Evolutionary conservation across 2,797 vertebrate species (phyloP), one percentile per base, ranked within the genome.

Genomic region (Cuculus canorus): DNA sequence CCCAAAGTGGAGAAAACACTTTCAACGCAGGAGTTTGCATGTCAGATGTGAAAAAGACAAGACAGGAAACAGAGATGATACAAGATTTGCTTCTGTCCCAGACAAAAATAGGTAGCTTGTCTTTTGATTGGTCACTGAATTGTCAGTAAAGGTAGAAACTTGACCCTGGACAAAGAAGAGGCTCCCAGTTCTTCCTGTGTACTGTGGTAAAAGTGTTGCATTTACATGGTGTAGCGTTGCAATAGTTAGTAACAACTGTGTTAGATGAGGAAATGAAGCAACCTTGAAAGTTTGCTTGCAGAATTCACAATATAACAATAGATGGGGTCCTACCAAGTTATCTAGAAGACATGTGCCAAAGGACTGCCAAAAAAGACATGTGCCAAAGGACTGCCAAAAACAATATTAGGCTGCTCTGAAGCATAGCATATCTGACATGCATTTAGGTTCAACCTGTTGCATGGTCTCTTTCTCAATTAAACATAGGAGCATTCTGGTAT

Each of bases 401-500:
- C 25, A 90, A 50, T 28, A 43, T 82, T 69, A 41, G 2, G 11
- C 56, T 80, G 41, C 76, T 71, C 45, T 71, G 75, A 93, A 80
- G 82, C 61, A 15, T 6, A 81, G 68, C 28, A 1, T 35, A 52
- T 69, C 75, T 89, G 63, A 72, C 21, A 30, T 37, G 64, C 16
- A 2, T 8, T 45, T 50, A 28, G 50, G 59, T 89, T 64, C 53
- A 86, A 10, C 69, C 64, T 80, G 53, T 52, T 70, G 17, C 28
- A 23, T 13, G 33, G 69, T 68, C 87, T 77, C 60, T 69, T 80
- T 77, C 86, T 82, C 60, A 56, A 12, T 65, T 54, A 89, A 87
- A 80, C 52, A 88, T 63, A 86, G 68, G 63, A 82, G 85, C 41
- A 81, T 80, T 79, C 82, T 94, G 91, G 79, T 91, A 92, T 90